Conservation (phyloP, 2,888 invertebrate genomes). For the Tribolium freemani region DNA sequence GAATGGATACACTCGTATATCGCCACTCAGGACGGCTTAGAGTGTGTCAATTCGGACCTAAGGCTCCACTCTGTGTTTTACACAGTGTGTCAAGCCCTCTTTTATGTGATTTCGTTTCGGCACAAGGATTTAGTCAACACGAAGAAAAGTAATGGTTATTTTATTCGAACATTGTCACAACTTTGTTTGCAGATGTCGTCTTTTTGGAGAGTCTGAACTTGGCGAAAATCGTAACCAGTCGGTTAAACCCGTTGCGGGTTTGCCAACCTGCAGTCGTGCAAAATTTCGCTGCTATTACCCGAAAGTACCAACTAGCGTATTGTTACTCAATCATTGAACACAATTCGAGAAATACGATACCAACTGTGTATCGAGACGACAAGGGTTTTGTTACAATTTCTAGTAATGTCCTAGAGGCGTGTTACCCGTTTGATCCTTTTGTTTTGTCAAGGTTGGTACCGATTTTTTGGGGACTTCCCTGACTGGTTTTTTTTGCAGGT, state of each 20-base stretch:
- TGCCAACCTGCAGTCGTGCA: conserved; percentile 84
- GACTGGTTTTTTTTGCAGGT: conserved; percentile 48
- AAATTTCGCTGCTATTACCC: conserved; percentile 85
- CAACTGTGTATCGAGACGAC: conserved; percentile 72
- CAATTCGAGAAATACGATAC: conserved; percentile 77
- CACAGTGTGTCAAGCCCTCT: conserved; percentile 91
- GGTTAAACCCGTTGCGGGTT: conserved; percentile 88
- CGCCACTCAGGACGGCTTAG: conserved; percentile 74
- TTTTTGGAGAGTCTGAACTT: conserved; percentile 88
- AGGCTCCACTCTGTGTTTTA: conserved; percentile 91
- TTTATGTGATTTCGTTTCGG: conserved; percentile 92
- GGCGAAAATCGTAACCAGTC: conserved; percentile 86
- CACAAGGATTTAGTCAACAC: conserved; percentile 85
- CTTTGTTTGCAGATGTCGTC: conserved; percentile 76
- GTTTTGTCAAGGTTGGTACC: conserved; percentile 74
- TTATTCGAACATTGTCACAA: conserved; percentile 17
- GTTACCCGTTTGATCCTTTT: conserved; percentile 95
- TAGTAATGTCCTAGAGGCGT: conserved; percentile 70
- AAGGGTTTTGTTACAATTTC: conserved; percentile 62
- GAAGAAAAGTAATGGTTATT: conserved; percentile 75
- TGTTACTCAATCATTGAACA: conserved; percentile 92
- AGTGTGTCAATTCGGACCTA: conserved; percentile 72
- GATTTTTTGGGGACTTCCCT: too few relatives aligned
- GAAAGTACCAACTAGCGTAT: conserved; percentile 90
- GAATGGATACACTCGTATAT: conserved; percentile 91